These are phyloP conservation scores for Acanthopagrus latus DNA, from an alignment of 2,797 vertebrate genomes.

Conservation along the genomic window DNA sequence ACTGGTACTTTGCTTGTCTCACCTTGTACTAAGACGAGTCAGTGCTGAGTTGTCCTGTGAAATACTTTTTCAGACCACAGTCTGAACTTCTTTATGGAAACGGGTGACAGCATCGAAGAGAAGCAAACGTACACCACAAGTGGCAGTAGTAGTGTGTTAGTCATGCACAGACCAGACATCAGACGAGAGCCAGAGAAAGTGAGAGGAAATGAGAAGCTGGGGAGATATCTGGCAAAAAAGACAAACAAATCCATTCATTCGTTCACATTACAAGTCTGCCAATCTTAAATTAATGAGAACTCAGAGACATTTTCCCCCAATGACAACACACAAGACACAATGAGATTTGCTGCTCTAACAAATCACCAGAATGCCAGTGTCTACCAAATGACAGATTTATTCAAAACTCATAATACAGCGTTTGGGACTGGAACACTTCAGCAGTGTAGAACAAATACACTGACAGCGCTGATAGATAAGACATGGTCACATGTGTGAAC, in stretches of 20 bases:
- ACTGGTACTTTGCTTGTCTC: slow-evolving; percentile 16
- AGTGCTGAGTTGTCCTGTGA: background rate
- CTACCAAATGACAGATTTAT: slow-evolving; percentile 98
- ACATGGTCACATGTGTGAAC: slow-evolving; percentile 89
- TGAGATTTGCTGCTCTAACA: slow-evolving; percentile 39
- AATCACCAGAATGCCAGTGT: slow-evolving; percentile 85
- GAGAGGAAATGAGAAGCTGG: slow-evolving; percentile 47
- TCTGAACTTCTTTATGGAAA: slow-evolving; percentile 17
- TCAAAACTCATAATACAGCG: slow-evolving; percentile 94
- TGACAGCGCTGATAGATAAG: slow-evolving; percentile 82
- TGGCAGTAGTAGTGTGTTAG: slow-evolving; percentile 51
- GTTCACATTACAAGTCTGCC: slow-evolving; percentile 14
- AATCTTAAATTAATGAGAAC: slow-evolving; percentile 18
- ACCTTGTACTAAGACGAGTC: slow-evolving; percentile 15
- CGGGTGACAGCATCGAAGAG: slow-evolving; percentile 19
- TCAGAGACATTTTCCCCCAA: slow-evolving; percentile 15
- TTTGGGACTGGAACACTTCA: slow-evolving; percentile 86
- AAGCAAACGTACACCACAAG: background rate
- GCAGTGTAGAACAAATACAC: slow-evolving; percentile 90
- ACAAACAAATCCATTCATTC: slow-evolving; percentile 18
- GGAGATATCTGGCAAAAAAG: background rate
- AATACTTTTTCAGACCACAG: slow-evolving; percentile 17
- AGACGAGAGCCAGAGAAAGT: slow-evolving; percentile 40
- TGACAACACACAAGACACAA: slow-evolving; percentile 30
- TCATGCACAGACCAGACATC: slow-evolving; percentile 58